Evolutionary conservation across 2,888 invertebrate species (phyloP).

Genomic region (Leptopilina myrica): DNA sequence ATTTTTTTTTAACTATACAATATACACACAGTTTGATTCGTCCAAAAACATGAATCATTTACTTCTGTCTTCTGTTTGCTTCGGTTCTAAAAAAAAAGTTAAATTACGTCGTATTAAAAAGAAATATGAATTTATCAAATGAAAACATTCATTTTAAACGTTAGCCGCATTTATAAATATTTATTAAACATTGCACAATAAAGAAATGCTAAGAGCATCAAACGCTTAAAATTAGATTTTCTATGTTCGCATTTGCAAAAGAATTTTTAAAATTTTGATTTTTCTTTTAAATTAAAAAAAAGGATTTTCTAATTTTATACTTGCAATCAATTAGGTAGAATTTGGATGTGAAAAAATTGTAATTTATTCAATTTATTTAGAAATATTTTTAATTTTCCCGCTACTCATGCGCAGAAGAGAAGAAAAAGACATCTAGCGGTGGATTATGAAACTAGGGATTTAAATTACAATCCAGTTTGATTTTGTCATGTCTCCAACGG

Average conservation of each 20-base stretch:
- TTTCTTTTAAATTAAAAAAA: neutral
- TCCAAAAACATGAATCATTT: slow-evolving; percentile 3
- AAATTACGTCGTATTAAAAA: neutral
- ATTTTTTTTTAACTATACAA: neutral
- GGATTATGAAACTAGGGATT: slow-evolving; percentile 48
- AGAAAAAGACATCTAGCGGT: slow-evolving; percentile 41
- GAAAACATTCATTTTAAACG: slow-evolving; percentile 1
- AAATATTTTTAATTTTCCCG: neutral
- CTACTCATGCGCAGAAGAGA: neutral
- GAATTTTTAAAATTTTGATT: too few relatives aligned
- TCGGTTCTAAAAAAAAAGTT: neutral
- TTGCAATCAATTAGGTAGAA: neutral
- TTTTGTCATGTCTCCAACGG: slow-evolving; percentile 56
- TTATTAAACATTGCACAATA: neutral
- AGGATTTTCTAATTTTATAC: neutral
- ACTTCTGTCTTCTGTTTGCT: neutral
- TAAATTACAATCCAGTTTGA: slow-evolving; percentile 44
- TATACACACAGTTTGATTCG: neutral
- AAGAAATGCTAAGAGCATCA: neutral
- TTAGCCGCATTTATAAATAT: neutral
- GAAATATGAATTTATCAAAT: neutral
- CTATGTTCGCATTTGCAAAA: neutral
- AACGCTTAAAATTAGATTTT: neutral
- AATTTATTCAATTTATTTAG: neutral
- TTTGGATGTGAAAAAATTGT: neutral